A percentile compares a stretch with the other conserved stretches of the same genome.
These are phyloP conservation scores for Lateolabrax maculatus DNA, from an alignment of 2,797 vertebrate genomes.

Conservation along the genomic window DNA sequence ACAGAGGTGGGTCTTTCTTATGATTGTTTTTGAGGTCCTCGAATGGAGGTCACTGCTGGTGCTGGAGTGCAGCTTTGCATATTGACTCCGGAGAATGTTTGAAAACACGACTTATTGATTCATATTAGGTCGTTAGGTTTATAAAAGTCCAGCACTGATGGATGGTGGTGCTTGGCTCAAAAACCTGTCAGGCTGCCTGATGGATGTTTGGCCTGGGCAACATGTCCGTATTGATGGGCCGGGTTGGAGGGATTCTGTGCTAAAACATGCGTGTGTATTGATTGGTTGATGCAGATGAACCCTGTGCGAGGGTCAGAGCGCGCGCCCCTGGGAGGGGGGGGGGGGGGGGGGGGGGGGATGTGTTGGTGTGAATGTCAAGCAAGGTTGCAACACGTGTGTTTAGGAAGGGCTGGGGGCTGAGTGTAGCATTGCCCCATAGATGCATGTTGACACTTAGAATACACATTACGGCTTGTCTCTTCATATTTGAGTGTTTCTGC, in stretches of 20 bases:
- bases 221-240: slow-evolving; percentile 70
- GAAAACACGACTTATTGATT: slow-evolving; percentile 79
- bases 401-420: slow-evolving; percentile 5
- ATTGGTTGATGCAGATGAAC: slow-evolving; percentile 77
- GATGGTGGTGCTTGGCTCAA: slow-evolving; percentile 58
- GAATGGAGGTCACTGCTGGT: slow-evolving; percentile 62
- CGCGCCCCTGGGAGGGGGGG: slow-evolving; percentile 46
- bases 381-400: slow-evolving; percentile 75
- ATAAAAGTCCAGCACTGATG: slow-evolving; percentile 70
- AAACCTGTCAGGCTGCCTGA: slow-evolving; percentile 65
- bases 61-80: slow-evolving; percentile 46
- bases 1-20: slow-evolving; percentile 24
- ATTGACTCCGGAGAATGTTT: slow-evolving; percentile 59
- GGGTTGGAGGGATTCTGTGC: slow-evolving; percentile 60
- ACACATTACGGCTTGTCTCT: slow-evolving; percentile 14
- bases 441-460: neutral
- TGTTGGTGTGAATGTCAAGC: slow-evolving; percentile 77
- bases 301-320: slow-evolving; percentile 57
- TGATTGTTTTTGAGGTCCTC: slow-evolving; percentile 61
- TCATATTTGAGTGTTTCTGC: slow-evolving; percentile 17
- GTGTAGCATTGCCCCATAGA: neutral
- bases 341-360: slow-evolving; percentile 49
- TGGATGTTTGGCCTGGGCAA: slow-evolving; percentile 66
- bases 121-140: slow-evolving; percentile 64
- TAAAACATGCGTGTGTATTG: slow-evolving; percentile 76